Conservation (phyloP, 2,888 invertebrate genomes). For the Philereme vetulata region DNA sequence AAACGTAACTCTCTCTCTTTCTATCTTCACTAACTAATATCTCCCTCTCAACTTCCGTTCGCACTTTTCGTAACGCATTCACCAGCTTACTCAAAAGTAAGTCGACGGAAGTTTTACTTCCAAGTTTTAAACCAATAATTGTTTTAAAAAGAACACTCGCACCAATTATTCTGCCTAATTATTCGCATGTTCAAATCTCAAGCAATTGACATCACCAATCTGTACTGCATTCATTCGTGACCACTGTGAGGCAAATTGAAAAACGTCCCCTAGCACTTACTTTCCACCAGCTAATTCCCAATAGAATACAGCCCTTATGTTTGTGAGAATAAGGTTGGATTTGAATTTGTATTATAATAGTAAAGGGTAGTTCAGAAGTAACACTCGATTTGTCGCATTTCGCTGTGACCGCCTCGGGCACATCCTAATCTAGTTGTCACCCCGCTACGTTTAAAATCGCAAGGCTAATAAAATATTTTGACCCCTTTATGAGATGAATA, state of each 20-base stretch:
- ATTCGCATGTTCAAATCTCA: conserved; percentile 34
- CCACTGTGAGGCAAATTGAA: conserved; percentile 55
- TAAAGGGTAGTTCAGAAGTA: conserved; percentile 44
- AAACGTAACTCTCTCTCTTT: no score
- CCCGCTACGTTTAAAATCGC: conserved; percentile 80
- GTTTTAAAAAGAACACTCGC: neutral
- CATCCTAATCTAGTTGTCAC: conserved; percentile 77
- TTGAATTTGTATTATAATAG: conserved; percentile 11
- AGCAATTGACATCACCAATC: conserved; percentile 53
- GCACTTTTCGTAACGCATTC: no score
- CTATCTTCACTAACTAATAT: no score
- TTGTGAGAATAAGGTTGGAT: conserved; percentile 9
- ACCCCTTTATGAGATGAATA: conserved; percentile 82
- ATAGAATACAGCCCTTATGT: conserved; percentile 36
- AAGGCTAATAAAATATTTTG: conserved; percentile 84
- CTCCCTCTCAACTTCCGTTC: no score
- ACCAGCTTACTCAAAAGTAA: no score
- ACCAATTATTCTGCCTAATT: conserved; percentile 26
- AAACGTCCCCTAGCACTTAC: conserved; percentile 37
- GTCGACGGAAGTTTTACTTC: no score
- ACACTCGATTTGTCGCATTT: conserved; percentile 59
- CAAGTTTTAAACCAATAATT: no score
- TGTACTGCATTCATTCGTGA: conserved; percentile 51
- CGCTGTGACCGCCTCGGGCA: conserved; percentile 51
- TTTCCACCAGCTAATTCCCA: conserved; percentile 30